Conservation (phyloP, 2,888 invertebrate species). For the Caenorhabditis doughertyi region DNA sequence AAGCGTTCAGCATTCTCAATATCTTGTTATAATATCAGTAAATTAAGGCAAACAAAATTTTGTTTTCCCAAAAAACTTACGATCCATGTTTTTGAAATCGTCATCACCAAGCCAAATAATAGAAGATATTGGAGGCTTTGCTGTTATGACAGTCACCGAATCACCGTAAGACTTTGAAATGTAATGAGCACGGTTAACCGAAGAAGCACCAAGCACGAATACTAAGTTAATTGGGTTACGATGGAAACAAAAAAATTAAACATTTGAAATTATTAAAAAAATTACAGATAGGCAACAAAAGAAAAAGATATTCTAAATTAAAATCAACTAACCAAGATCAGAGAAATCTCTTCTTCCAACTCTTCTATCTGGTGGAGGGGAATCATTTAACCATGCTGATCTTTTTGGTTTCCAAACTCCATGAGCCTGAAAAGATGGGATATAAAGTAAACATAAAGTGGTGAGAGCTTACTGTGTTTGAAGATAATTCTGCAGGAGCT, state of each 20-base stretch:
- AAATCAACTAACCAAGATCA: constrained; percentile 37
- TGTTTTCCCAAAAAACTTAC: constrained; percentile 34
- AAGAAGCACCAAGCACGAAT: constrained; percentile 53
- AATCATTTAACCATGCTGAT: constrained; percentile 57
- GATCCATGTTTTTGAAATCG: constrained; percentile 8
- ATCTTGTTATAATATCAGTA: too few species aligned
- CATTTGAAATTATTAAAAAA: constrained; percentile 7
- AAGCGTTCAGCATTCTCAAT: too few species aligned
- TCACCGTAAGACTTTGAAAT: constrained; percentile 35
- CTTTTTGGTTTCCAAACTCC: constrained; percentile 61
- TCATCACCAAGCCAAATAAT: constrained; percentile 21
- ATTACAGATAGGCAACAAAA: neutral
- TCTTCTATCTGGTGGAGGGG: constrained; percentile 48
- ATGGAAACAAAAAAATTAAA: neutral
- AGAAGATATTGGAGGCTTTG: constrained; percentile 51
- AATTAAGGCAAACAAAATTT: too few species aligned
- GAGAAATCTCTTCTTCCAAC: constrained; percentile 50
- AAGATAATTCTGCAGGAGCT: constrained; percentile 28
- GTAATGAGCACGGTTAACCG: constrained; percentile 44
- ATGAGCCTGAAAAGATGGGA: constrained; percentile 16
- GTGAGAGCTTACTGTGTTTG: constrained; percentile 40
- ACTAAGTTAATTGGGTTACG: constrained; percentile 44
- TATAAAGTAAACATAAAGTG: too few species aligned
- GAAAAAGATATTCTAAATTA: neutral
- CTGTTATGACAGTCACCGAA: constrained; percentile 41